Percentiles rank a stretch among this genome's conserved stretches.
phyloP scores from a whole-genome alignment of 2,113 vertebrate species.

The Aegypius monachus region DNA sequence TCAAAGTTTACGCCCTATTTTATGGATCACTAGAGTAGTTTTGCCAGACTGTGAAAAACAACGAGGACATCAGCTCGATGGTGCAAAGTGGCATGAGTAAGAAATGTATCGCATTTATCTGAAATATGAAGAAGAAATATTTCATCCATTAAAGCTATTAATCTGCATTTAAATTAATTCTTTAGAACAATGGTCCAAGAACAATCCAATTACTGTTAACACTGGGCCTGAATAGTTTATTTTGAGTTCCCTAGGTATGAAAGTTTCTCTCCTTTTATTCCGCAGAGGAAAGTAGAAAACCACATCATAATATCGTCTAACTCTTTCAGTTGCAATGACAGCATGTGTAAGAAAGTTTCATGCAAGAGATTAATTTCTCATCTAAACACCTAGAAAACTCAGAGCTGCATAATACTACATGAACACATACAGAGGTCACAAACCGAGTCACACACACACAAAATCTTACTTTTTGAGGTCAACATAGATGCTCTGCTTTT shows the following conservation, averaged over 20 bases:
- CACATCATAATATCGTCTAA: background rate
- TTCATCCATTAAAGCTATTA: background rate
- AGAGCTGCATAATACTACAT: background rate
- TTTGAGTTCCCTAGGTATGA: background rate
- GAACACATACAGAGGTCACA: background rate
- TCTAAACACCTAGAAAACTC: background rate
- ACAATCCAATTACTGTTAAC: background rate
- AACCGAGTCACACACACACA: background rate
- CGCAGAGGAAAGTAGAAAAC: background rate
- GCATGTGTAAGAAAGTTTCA: background rate
- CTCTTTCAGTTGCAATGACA: background rate
- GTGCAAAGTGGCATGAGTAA: background rate
- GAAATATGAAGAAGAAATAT: background rate
- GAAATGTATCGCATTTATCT: background rate
- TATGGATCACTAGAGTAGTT: background rate
- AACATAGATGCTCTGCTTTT: background rate
- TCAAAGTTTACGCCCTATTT: background rate
- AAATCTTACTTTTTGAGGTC: background rate
- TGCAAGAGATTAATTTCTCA: background rate
- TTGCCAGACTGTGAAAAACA: background rate
- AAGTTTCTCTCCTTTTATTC: background rate
- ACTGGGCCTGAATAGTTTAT: background rate
- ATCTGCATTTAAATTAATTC: background rate
- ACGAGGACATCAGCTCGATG: background rate
- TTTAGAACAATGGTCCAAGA: background rate